Evolutionary conservation across 2,888 invertebrate genomes (phyloP), one percentile per base, ranked within the genome.

Genomic region (Xylota segnis): DNA sequence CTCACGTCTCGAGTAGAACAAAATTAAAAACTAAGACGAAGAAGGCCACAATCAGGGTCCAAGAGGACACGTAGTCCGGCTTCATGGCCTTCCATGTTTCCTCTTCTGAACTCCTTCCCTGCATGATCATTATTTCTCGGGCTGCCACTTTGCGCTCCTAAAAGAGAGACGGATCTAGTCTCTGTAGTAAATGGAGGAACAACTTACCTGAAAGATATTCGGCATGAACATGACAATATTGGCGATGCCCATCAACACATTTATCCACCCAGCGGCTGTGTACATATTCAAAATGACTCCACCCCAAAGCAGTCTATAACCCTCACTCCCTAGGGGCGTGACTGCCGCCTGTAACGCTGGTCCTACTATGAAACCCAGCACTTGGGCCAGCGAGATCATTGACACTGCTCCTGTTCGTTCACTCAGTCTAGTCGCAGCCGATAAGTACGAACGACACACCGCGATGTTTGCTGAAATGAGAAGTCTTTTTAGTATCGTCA

Each of bases 11-110:
- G 88, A 97, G 93, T 83, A 97, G 93, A 89, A 97, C 97, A 92
- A 97, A 97, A 93, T 97, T 97, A 91, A 97, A 97, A 71, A 96
- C 96, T 88, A 97, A 93, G 87, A 97, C 95, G 91, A 97, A 97
- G 92, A 97, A 97, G 12, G 96, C 96, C 54, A 94, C 93, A 88
- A 97, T 95, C 87, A 97, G 92, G 18, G 96, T 95, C 96, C 96
- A 96, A 52, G 96, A 94, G 75, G 96, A 95, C 66, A 96, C 90
- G 91, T 95, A 95, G 91, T 97, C 96, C 0, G 96, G 96, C 90
- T 95, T 96, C 61, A 94, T 93, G 18, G 93, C 91, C 89, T 95
- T 95, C 94, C 96, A 94, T 0, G 96, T 95, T 89, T 96, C 96
- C 89, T 95, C 94, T 90, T 96, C 96, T 93, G 94, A 94, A 12